These are phyloP conservation scores for Nyctibius bracteatus DNA, from an alignment of 2,113 vertebrate genomes.

Conservation along the genomic window DNA sequence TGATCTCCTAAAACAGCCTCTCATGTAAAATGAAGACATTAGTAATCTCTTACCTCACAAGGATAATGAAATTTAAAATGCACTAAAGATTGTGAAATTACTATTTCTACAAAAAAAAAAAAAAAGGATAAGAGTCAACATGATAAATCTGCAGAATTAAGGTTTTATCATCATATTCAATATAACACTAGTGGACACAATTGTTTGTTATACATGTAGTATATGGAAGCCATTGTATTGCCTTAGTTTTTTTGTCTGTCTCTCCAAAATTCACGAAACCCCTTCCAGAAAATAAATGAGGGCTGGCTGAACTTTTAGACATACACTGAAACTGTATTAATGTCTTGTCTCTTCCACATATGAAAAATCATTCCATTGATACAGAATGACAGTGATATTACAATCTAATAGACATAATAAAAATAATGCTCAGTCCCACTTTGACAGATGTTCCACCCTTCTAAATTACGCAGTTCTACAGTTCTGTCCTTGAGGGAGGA, in stretches of 20 bases:
- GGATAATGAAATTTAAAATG: background rate
- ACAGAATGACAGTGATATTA: background rate
- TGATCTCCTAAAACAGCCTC: background rate
- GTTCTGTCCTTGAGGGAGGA: background rate
- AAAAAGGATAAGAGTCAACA: background rate
- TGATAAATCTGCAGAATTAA: background rate
- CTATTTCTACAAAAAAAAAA: background rate
- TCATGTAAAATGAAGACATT: background rate
- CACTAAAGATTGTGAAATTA: background rate
- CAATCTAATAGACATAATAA: background rate
- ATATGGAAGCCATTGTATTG: background rate
- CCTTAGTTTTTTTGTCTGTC: background rate
- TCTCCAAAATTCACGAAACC: background rate
- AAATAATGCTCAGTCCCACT: background rate
- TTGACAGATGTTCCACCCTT: background rate
- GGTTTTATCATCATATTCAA: background rate
- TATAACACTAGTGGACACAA: background rate
- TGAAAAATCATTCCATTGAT: background rate
- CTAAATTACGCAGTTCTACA: background rate
- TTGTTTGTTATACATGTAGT: background rate
- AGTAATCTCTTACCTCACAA: background rate
- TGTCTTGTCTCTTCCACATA: background rate
- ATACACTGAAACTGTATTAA: background rate
- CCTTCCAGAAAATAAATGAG: background rate
- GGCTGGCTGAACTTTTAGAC: background rate